Conservation (phyloP, 1,140 invertebrate species). For the Neodiprion virginianus region DNA sequence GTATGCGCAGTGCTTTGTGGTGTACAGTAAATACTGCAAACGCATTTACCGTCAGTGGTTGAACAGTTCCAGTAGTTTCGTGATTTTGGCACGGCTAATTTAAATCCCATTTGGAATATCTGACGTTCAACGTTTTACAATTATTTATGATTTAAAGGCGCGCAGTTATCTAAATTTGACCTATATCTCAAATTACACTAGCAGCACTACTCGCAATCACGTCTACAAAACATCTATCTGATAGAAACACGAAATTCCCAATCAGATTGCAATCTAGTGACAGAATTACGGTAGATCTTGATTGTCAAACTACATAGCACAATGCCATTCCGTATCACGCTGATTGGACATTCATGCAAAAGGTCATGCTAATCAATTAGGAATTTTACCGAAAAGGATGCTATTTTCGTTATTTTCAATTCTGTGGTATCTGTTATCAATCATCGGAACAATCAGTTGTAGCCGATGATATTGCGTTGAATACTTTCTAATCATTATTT, state of each 20-base stretch:
- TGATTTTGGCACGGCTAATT: neutral
- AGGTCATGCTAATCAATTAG: neutral
- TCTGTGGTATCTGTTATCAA: too few species aligned
- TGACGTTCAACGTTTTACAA: neutral
- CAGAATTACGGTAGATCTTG: conserved; percentile 10
- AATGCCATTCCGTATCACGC: neutral
- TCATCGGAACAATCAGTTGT: too few species aligned
- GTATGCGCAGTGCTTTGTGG: too few species aligned
- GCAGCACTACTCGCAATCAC: neutral
- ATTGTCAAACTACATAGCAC: conserved; percentile 2
- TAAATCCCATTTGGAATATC: neutral
- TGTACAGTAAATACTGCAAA: too few species aligned
- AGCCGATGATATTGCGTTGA: too few species aligned
- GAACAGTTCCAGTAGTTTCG: neutral
- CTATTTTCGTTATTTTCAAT: too few species aligned
- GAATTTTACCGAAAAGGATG: too few species aligned
- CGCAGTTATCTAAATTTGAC: neutral
- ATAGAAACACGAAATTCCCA: neutral
- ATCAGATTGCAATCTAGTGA: neutral
- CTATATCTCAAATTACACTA: neutral
- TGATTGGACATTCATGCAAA: neutral
- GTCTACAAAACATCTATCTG: neutral
- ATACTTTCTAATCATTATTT: too few species aligned
- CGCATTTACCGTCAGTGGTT: too few species aligned
- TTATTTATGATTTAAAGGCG: neutral